A percentile compares a stretch with the other conserved stretches of the same genome.
phyloP scores from a whole-genome alignment of 2,888 invertebrate genomes.

The Chromoteleia sp. region DNA sequence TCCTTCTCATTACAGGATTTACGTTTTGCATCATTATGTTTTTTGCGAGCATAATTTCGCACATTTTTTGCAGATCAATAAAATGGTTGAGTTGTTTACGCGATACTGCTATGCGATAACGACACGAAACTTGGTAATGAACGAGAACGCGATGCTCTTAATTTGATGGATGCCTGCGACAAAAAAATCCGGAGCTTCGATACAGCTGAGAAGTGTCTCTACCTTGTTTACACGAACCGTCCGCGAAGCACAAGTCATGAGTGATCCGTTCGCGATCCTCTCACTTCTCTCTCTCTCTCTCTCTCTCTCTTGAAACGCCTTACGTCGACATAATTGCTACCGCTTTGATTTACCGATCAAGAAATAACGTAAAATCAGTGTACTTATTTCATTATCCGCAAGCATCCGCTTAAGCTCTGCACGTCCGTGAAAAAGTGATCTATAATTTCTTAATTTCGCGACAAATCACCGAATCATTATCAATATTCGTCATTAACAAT shows the following conservation, averaged over 20 bases:
- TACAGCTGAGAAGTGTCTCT: slow-evolving; percentile 48
- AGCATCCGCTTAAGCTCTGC: too few relatives aligned
- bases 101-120: slow-evolving; percentile 52
- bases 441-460: too few relatives aligned
- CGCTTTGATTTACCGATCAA: slow-evolving; percentile 32
- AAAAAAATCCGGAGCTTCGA: slow-evolving; percentile 62
- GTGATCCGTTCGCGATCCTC: slow-evolving; percentile 29
- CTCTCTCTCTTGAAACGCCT: slow-evolving; percentile 33
- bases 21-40: slow-evolving; percentile 20
- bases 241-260: slow-evolving; percentile 12
- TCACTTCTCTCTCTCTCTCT: slow-evolving; percentile 51
- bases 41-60: slow-evolving; percentile 24
- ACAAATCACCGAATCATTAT: too few relatives aligned
- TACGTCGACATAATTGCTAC: slow-evolving; percentile 34
- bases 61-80: slow-evolving; percentile 28
- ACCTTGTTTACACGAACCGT: slow-evolving; percentile 48
- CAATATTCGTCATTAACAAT: too few relatives aligned
- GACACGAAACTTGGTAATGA: slow-evolving; percentile 59
- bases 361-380: slow-evolving; percentile 21
- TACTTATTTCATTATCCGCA: slow-evolving; percentile 36
- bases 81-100: slow-evolving; percentile 52
- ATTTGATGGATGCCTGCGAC: slow-evolving; percentile 51
- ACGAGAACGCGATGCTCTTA: slow-evolving; percentile 54
- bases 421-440: too few relatives aligned
- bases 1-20: slow-evolving; percentile 32